Base-by-base conservation (phyloP, 1,140 invertebrate species). In the Lanistes nyassanus region DNA sequence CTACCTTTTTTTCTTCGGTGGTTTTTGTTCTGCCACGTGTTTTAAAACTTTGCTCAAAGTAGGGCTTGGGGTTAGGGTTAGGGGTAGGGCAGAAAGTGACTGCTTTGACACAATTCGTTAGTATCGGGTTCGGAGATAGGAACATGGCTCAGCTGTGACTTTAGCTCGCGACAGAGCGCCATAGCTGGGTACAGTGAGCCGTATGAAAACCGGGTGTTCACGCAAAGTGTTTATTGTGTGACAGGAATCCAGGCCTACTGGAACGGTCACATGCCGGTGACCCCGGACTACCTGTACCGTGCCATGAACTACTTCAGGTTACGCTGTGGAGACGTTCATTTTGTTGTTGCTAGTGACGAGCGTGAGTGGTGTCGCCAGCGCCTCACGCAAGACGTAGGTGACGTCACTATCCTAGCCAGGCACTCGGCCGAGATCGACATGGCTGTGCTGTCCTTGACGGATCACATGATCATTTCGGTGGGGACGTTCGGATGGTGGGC, bases 401-500 rank as follows among this genome's bases (percentile, higher is more conserved):
- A 69, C 42, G 67, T 69, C 42, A 69, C 67, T 51, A 69, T 69
- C 67, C 47, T 69, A n/a, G 42, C 29, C 19, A 29, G 39, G 19
- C 47, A 53, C 42, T 69, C 67, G 5, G 67, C 42, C n/a, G 67
- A 42, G 86, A 58, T 79, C 80, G 84, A 87, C 67, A 78, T 87
- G 74, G 80, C 80, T 34, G 64, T 80, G 51, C 65, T 85, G 31
- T 62, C 77, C 1, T 60, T 78, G 11, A 83, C 83, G 69, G 79
- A 87, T 71, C 83, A 87, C 75, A 76, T 79, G 19, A 85, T 87
- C 31, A 78, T 84, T 39, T 82, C 81, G 1, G 82, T 84, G 2
- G 85, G 85, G 5, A 79, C 81, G 13, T 85, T 80, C 75, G 81
- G 85, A 5, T 87, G 85, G 85, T 87, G 84, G 85, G 72, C 81